phyloP scores from a whole-genome alignment of 2,888 invertebrate species.

The Lasioglossum lativentre region DNA sequence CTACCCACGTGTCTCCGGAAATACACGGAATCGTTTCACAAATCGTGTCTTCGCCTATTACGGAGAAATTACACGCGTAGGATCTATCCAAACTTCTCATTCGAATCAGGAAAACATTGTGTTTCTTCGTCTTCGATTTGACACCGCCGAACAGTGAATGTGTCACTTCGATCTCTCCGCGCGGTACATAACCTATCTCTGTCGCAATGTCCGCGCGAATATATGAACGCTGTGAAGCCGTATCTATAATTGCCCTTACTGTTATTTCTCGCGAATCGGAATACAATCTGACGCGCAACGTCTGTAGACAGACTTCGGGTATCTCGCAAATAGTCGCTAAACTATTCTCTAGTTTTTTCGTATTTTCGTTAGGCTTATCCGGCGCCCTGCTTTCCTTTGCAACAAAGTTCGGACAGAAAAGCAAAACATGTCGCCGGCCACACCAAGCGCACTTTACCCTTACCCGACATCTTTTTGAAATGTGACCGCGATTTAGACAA shows the following conservation, averaged over 20 bases:
- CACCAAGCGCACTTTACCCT: too few relatives aligned
- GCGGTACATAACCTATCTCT: too few relatives aligned
- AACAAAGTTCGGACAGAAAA: too few relatives aligned
- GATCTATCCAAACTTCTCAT: too few relatives aligned
- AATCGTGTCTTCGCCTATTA: slow-evolving; percentile 11
- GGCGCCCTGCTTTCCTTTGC: too few relatives aligned
- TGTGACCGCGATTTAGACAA: too few relatives aligned
- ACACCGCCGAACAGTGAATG: slow-evolving; percentile 27
- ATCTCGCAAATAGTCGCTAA: neutral
- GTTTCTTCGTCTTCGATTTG: neutral
- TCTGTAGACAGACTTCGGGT: slow-evolving; percentile 31
- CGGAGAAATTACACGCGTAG: too few relatives aligned
- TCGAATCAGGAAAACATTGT: neutral
- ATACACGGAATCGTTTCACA: slow-evolving; percentile 5
- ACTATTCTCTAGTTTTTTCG: too few relatives aligned
- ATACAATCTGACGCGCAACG: slow-evolving; percentile 12
- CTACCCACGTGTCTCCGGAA: neutral
- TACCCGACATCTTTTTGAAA: too few relatives aligned
- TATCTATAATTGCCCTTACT: slow-evolving; percentile 34
- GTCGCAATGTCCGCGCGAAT: neutral
- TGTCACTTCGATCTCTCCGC: neutral
- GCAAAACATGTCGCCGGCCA: too few relatives aligned
- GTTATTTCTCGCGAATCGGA: slow-evolving; percentile 4
- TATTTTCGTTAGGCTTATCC: too few relatives aligned
- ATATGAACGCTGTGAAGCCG: slow-evolving; percentile 37